These are phyloP conservation scores for Zaprionus davidi DNA, from an alignment of 1,140 invertebrate genomes.

Conservation along the genomic window DNA sequence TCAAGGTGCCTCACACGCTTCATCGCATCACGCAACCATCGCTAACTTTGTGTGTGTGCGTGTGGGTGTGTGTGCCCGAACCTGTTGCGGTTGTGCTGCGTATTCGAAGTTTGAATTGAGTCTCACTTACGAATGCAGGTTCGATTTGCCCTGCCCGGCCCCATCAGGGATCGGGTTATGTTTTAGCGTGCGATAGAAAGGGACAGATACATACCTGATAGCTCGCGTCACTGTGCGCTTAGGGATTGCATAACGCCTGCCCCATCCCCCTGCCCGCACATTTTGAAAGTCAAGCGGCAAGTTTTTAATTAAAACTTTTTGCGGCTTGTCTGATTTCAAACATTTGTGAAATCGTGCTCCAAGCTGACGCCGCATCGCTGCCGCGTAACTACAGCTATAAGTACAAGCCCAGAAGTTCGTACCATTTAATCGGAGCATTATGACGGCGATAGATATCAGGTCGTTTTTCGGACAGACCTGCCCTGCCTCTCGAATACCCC, in stretches of 20 bases:
- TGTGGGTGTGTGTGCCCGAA: not conserved
- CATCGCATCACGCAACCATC: not conserved
- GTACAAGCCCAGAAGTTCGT: constrained; percentile 3
- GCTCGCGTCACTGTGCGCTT: not conserved
- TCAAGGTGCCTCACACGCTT: not conserved
- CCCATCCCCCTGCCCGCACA: not conserved
- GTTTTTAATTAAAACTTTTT: constrained; percentile 80
- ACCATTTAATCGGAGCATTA: constrained; percentile 35
- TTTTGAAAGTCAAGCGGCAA: constrained; percentile 58
- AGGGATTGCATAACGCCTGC: constrained; percentile 15
- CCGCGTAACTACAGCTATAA: constrained; percentile 1
- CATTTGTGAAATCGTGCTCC: constrained; percentile 69
- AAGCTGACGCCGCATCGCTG: constrained; percentile 38
- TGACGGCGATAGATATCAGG: constrained; percentile 8
- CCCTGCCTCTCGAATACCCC: constrained; percentile 26
- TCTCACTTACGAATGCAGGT: constrained; percentile 6
- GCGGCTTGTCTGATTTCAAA: constrained; percentile 66
- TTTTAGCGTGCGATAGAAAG: not conserved
- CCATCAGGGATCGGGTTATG: not conserved
- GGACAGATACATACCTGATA: not conserved
- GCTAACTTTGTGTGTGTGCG: not conserved
- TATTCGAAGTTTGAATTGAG: constrained; percentile 3
- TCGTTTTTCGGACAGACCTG: constrained; percentile 1
- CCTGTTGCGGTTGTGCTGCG: constrained; percentile 7
- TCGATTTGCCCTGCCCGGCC: not conserved